Conservation (phyloP, 2,797 vertebrate genomes). For the Etheostoma perlongum region DNA sequence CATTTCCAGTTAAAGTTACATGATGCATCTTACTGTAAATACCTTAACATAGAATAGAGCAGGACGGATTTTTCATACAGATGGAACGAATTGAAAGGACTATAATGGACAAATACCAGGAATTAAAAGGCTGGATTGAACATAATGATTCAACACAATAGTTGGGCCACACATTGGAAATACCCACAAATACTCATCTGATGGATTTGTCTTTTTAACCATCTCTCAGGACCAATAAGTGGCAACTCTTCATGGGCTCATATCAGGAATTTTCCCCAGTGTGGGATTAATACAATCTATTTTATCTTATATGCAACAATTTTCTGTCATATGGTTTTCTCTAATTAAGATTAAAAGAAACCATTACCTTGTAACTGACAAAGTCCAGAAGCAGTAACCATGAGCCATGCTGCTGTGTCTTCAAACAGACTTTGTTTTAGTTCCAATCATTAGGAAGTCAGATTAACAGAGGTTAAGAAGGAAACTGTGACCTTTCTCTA, state of each 20-base stretch:
- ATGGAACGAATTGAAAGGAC: not conserved
- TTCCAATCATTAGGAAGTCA: conserved; percentile 23
- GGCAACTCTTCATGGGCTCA: not conserved
- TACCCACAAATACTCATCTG: not conserved
- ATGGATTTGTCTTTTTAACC: not conserved
- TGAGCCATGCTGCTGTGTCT: not conserved
- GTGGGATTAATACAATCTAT: too few species aligned
- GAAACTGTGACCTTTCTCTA: conserved; percentile 2
- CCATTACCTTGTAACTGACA: conserved; percentile 1
- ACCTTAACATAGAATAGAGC: conserved; percentile 18
- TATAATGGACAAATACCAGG: not conserved
- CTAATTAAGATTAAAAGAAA: conserved; percentile 4
- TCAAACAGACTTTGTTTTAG: conserved; percentile 27
- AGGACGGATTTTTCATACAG: not conserved
- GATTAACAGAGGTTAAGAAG: conserved; percentile 30
- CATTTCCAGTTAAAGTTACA: conserved; percentile 32
- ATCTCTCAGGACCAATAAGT: not conserved
- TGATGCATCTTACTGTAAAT: conserved; percentile 25
- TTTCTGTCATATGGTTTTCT: not conserved
- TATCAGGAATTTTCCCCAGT: too few species aligned
- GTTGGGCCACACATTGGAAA: not conserved
- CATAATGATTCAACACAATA: not conserved
- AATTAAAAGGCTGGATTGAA: not conserved
- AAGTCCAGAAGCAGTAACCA: conserved; percentile 1
- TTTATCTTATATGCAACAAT: not conserved